Evolutionary conservation across 1,140 invertebrate genomes (phyloP), one percentile per base, ranked within the genome.

Genomic region (Chymomyza costata): DNA sequence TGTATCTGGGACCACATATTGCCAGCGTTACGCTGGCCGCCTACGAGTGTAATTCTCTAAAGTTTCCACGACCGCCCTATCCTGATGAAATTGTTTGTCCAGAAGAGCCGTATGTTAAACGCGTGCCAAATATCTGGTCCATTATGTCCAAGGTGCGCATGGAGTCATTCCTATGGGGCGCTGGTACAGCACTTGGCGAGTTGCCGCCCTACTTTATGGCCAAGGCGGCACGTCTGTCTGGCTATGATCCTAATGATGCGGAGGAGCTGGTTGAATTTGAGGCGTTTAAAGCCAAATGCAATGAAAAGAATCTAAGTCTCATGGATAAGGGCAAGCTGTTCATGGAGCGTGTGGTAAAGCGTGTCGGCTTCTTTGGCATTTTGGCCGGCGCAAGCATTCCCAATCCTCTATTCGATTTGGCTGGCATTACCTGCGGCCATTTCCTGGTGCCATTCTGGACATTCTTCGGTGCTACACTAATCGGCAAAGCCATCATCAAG

Each of bases 361-460:
- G 91, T 82, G 93, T 98, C 39, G 97, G 98, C 11, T 99, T 99
- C 86, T 91, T 96, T 52, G 98, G 97, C 6, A 99, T 99, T 64
- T 87, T 99, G 30, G 92, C 96, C 0, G 99, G 97, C 88, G 98
- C 98, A 13, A 97, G 96, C 46, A 95, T 99, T 76, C 98, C 98
- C 3, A 99, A 99, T 89, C 98, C 98, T 0, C 86, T 99, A 37
- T 99, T 99, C 86, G 98, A 99, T 86, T 87, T 99, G 62, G 98
- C 98, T 44, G 98, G 98, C 0, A 94, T 99, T n/a, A 99, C 96
- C 0, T 99, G 98, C 86, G 98, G 98, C 3, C 97, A 99, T 87
- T 99, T 98, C 86, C 88, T 98, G 17, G 95, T 99, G 65, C 97
- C 98, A 8, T 99, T 99, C 87, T 99, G 97, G 96, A 99, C 97